Percentiles rank a stretch among this genome's conserved stretches.
Conservation (phyloP, 2,797 vertebrate species). For the Paedocypris micromegethes region DNA sequence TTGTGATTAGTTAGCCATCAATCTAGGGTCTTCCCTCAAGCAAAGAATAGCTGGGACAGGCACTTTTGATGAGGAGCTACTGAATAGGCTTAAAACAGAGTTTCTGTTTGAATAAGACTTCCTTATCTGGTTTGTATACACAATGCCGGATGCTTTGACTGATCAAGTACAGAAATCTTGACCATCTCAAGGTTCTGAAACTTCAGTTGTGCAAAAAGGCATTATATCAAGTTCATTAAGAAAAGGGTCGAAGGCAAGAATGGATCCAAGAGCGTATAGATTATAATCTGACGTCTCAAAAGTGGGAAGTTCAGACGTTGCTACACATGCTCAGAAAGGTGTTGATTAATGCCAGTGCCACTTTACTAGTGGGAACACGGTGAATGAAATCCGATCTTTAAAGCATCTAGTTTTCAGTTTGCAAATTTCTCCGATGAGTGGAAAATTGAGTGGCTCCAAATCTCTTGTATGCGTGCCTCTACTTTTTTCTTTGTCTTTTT, state of each 20-base stretch:
- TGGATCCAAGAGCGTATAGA: not conserved
- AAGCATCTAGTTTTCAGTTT: conserved; percentile 65
- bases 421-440: conserved; percentile 71
- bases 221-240: too few species aligned
- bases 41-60: too few species aligned
- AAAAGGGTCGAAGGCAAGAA: too few species aligned
- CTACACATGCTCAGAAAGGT: conserved; percentile 48
- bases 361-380: conserved; percentile 52
- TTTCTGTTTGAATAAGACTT: conserved; percentile 75
- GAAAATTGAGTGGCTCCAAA: conserved; percentile 70
- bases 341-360: conserved; percentile 55
- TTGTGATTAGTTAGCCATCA: too few species aligned
- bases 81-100: conserved; percentile 79
- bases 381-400: conserved; percentile 58
- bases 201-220: conserved; percentile 23
- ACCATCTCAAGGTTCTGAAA: conserved; percentile 54
- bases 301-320: conserved; percentile 56
- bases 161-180: conserved; percentile 61
- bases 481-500: conserved; percentile 75
- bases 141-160: conserved; percentile 72
- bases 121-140: conserved; percentile 63
- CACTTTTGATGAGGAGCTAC: too few species aligned
- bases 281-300: conserved; percentile 29
- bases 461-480: conserved; percentile 71
- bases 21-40: too few species aligned